phyloP scores from a whole-genome alignment of 2,888 invertebrate genomes.

The Siphlonurus alternatus region DNA sequence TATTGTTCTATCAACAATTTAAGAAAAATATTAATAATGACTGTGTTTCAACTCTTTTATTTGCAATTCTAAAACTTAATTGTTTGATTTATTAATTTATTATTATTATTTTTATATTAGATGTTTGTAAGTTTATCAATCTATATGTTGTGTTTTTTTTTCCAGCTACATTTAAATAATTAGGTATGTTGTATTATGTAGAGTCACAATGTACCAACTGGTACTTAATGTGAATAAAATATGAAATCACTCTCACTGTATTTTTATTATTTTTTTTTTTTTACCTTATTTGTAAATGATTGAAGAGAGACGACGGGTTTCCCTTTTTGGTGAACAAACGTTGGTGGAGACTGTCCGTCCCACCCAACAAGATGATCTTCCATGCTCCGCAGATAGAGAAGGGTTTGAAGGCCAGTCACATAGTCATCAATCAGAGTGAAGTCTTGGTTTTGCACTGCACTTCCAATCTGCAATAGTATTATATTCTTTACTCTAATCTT shows the following conservation, averaged over 20 bases:
- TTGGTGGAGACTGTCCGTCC: constrained; percentile 92
- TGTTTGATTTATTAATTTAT: no score
- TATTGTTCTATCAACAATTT: no score
- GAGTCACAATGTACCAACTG: no score
- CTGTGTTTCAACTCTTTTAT: no score
- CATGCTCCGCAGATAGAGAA: constrained; percentile 54
- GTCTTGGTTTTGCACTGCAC: constrained; percentile 96
- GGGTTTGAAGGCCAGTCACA: constrained; percentile 67
- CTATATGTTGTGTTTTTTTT: not conserved
- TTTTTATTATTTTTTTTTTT: constrained; percentile 7
- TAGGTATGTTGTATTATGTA: no score
- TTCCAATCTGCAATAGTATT: constrained; percentile 51
- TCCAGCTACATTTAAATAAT: not conserved
- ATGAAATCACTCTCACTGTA: not conserved
- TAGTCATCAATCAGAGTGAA: constrained; percentile 95
- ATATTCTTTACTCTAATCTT: not conserved
- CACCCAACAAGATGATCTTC: constrained; percentile 50
- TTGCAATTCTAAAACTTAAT: no score
- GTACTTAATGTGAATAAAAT: not conserved
- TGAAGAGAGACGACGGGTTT: constrained; percentile 58
- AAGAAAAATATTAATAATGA: no score
- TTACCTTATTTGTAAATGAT: constrained; percentile 45
- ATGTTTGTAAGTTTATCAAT: not conserved
- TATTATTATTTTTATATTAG: no score
- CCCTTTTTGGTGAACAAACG: constrained; percentile 78